phyloP scores from a whole-genome alignment of 2,888 invertebrate genomes.

The Arenicola marina region DNA sequence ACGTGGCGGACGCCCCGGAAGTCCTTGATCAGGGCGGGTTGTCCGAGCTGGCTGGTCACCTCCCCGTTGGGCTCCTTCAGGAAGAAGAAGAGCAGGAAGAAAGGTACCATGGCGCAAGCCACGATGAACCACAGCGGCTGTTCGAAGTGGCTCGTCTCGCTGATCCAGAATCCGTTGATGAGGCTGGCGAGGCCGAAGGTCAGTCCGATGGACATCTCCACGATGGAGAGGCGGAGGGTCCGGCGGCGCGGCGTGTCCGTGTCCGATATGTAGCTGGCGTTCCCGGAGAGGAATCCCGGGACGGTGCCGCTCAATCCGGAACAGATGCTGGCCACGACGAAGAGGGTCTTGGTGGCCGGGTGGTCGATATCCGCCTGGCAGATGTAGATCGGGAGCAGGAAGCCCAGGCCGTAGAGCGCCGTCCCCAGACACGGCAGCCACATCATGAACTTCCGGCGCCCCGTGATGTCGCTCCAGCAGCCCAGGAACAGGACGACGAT shows the following conservation, averaged over 20 bases:
- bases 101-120: constrained; percentile 45
- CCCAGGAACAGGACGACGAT: constrained; percentile 52
- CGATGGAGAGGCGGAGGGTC: constrained; percentile 35
- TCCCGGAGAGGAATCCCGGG: constrained; percentile 37
- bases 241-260: constrained; percentile 32
- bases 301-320: constrained; percentile 33
- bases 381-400: constrained; percentile 34
- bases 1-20: constrained; percentile 27
- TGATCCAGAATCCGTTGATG: constrained; percentile 33
- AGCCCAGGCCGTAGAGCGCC: constrained; percentile 45
- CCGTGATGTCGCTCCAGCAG: constrained; percentile 55
- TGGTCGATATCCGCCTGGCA: constrained; percentile 25
- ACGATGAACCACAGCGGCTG: constrained; percentile 57
- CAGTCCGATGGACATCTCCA: constrained; percentile 34
- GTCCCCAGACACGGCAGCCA: constrained; percentile 57
- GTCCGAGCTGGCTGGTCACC: constrained; percentile 9
- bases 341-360: constrained; percentile 23
- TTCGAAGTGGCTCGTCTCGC: constrained; percentile 34
- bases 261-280: constrained; percentile 38
- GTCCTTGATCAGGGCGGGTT: constrained; percentile 15
- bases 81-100: constrained; percentile 51
- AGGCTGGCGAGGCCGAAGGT: constrained; percentile 34
- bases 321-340: constrained; percentile 28
- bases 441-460: constrained; percentile 51
- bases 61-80: constrained; percentile 38